Evolutionary conservation across 2,888 invertebrate genomes (phyloP).

Genomic region (Hofmannophila pseudospretella): DNA sequence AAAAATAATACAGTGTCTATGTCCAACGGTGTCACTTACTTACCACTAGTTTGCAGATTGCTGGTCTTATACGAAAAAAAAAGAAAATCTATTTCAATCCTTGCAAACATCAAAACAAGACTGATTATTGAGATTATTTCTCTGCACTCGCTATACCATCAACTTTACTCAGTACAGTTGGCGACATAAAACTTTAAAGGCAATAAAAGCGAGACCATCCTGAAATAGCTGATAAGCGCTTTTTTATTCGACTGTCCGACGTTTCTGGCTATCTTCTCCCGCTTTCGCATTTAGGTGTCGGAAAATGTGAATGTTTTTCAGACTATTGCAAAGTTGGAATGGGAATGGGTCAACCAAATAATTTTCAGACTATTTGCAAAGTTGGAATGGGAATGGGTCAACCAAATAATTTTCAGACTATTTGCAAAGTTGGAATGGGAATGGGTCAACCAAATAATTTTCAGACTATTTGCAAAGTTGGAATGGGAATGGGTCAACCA

Average conservation of each 20-base stretch:
- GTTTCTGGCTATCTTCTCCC: constrained; percentile 17
- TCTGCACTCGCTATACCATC: constrained; percentile 23
- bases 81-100: too few relatives aligned
- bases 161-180: constrained; percentile 36
- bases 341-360: neutral
- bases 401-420: neutral
- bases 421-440: constrained; percentile 1
- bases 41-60: too few relatives aligned
- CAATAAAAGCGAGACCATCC: constrained; percentile 57
- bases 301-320: constrained; percentile 11
- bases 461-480: constrained; percentile 3
- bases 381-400: constrained; percentile 1
- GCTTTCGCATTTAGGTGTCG: neutral
- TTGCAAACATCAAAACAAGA: too few relatives aligned
- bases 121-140: too few relatives aligned
- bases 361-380: constrained; percentile 2
- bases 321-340: constrained; percentile 3
- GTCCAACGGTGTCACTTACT: too few relatives aligned
- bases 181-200: constrained; percentile 66
- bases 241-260: constrained; percentile 60
- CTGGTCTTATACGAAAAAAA: too few relatives aligned
- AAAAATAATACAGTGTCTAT: too few relatives aligned
- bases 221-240: constrained; percentile 65
- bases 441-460: neutral
- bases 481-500: neutral